These are phyloP conservation scores for Parazoanthus atlanticus DNA, from an alignment of 92 coral and sea anemone genomes.

Conservation along the genomic window DNA sequence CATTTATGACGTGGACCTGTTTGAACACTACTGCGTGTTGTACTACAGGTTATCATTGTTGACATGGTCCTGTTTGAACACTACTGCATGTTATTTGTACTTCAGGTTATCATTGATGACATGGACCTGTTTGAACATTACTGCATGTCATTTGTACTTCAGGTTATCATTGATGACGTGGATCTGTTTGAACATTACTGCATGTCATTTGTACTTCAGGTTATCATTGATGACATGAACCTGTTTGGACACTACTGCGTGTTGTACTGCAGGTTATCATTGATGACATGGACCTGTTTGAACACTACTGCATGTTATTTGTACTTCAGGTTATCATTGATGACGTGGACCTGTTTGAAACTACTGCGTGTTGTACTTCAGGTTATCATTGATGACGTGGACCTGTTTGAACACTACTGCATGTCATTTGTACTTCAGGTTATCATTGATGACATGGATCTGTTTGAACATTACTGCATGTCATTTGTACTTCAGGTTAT, in stretches of 20 bases:
- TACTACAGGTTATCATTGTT: slow-evolving; percentile 73
- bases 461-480: too few species aligned
- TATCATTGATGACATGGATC: slow-evolving; percentile 74
- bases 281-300: slow-evolving; percentile 91
- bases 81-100: slow-evolving; percentile 78
- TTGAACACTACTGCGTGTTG: slow-evolving; percentile 77
- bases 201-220: not conserved
- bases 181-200: not conserved
- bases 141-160: too few species aligned
- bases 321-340: slow-evolving; percentile 81
- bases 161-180: too few species aligned
- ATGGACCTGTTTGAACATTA: too few species aligned
- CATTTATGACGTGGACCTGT: too few species aligned
- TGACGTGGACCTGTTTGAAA: slow-evolving; percentile 42
- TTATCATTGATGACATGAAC: too few species aligned
- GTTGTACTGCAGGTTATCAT: slow-evolving; percentile 60
- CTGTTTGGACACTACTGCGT: too few species aligned
- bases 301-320: slow-evolving; percentile 80
- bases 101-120: too few species aligned
- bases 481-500: slow-evolving; percentile 53
- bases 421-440: slow-evolving; percentile 86
- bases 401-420: slow-evolving; percentile 75
- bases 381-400: slow-evolving; percentile 93
- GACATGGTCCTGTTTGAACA: slow-evolving; percentile 88
- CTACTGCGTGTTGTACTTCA: not conserved